These are phyloP conservation scores for Loxodonta africana DNA, from an alignment of 2,113 vertebrate genomes.

Conservation along the genomic window DNA sequence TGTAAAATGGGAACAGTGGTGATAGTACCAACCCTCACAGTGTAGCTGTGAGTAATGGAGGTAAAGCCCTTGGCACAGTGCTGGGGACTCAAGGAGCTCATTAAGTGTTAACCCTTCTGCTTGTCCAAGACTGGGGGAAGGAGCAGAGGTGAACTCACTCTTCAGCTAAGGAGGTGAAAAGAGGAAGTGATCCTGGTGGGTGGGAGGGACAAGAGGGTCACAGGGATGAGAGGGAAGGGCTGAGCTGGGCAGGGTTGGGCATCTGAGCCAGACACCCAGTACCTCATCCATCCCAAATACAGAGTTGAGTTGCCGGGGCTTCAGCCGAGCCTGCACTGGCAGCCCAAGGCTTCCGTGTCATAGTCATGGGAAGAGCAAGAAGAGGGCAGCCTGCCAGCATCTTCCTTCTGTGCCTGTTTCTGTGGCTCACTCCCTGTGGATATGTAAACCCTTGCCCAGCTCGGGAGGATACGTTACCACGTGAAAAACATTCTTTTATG, in stretches of 20 bases:
- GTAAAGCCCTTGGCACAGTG: not conserved
- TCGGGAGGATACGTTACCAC: accelerated
- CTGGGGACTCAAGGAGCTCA: too few species aligned
- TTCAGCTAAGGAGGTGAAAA: too few species aligned
- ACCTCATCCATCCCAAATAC: not conserved
- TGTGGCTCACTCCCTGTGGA: not conserved
- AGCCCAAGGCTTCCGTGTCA: too few species aligned
- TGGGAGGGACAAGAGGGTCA: too few species aligned
- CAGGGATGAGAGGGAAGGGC: too few species aligned
- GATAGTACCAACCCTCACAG: not conserved
- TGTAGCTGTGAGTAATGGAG: not conserved
- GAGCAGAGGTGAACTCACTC: not conserved
- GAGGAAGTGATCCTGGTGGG: too few species aligned
- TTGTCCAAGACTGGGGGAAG: not conserved
- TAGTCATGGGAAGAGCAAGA: not conserved
- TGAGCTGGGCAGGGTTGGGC: too few species aligned
- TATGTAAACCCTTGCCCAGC: not conserved
- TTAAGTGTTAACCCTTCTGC: not conserved
- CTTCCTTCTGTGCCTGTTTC: too few species aligned
- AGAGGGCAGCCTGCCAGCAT: too few species aligned
- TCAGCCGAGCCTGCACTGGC: not conserved
- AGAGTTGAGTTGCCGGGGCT: not conserved
- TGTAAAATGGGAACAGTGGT: too few species aligned
- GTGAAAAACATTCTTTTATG: not conserved
- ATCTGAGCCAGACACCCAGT: too few species aligned